Evolutionary conservation across 2,113 vertebrate species (phyloP).

Genomic region (Brevimyrus niger): DNA sequence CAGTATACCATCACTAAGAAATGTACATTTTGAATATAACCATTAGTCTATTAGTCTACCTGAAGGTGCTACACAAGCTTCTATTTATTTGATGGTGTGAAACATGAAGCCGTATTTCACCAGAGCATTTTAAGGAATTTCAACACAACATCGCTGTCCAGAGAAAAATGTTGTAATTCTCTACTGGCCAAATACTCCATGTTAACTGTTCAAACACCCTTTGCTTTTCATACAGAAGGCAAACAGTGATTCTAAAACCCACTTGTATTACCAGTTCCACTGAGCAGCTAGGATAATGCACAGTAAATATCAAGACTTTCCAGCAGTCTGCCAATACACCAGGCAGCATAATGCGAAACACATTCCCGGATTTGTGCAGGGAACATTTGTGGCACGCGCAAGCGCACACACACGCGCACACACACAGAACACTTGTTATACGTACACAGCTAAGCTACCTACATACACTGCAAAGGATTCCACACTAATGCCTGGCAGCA

Average conservation of each 20-base stretch:
- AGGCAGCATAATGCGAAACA: neutral
- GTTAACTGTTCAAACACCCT: conserved; percentile 4
- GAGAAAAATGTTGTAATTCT: neutral
- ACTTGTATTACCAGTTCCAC: neutral
- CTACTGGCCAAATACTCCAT: neutral
- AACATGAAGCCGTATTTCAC: neutral
- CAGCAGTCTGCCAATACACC: neutral
- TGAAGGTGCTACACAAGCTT: neutral
- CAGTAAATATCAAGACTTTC: neutral
- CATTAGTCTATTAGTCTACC: neutral
- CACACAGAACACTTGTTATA: neutral
- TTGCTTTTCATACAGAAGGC: neutral
- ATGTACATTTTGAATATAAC: neutral
- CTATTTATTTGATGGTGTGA: neutral
- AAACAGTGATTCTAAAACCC: neutral
- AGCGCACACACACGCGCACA: neutral
- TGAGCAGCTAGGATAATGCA: neutral
- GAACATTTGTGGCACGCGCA: neutral
- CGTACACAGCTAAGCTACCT: neutral
- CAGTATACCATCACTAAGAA: neutral
- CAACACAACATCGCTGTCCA: neutral
- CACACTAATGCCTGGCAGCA: neutral
- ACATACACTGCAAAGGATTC: neutral
- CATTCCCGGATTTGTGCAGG: neutral
- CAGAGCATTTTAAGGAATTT: neutral